Percentiles rank a stretch among this genome's conserved stretches.
These are phyloP conservation scores for Chunga burmeisteri DNA, from an alignment of 2,113 vertebrate genomes.

Conservation along the genomic window DNA sequence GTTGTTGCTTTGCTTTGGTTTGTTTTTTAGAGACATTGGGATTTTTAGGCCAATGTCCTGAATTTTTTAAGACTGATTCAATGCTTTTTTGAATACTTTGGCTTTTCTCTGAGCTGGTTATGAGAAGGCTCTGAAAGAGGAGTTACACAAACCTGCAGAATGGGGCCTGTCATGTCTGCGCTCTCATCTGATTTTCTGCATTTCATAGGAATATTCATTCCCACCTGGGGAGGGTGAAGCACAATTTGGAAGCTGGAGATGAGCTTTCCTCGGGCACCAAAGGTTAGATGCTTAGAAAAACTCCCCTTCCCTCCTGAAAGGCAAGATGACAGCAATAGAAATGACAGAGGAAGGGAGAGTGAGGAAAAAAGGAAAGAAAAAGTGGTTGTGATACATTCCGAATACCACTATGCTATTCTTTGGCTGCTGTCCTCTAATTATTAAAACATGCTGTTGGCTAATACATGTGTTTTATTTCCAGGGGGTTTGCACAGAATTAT, in stretches of 20 bases:
- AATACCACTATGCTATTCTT: background rate
- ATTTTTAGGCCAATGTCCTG: background rate
- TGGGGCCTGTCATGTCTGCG: background rate
- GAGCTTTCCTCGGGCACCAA: background rate
- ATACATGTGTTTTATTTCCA: background rate
- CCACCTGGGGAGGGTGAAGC: background rate
- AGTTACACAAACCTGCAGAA: background rate
- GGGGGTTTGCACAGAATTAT: background rate
- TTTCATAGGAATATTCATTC: background rate
- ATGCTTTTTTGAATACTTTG: background rate
- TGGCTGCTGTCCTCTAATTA: slow-evolving; percentile 40
- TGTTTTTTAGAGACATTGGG: background rate
- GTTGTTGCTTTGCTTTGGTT: background rate
- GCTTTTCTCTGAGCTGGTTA: background rate
- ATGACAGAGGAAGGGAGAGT: background rate
- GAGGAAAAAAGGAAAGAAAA: background rate
- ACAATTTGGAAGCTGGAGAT: background rate
- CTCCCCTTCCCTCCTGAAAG: background rate
- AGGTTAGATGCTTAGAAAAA: background rate
- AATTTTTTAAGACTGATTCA: slow-evolving; percentile 19
- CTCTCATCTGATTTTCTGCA: background rate
- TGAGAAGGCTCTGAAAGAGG: background rate
- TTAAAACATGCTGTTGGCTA: slow-evolving; percentile 32
- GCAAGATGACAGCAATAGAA: background rate
- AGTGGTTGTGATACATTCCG: background rate